A percentile compares a stretch with the other conserved stretches of the same genome.
phyloP scores from a whole-genome alignment of 2,113 vertebrate genomes.

The Lipotes vexillifer region DNA sequence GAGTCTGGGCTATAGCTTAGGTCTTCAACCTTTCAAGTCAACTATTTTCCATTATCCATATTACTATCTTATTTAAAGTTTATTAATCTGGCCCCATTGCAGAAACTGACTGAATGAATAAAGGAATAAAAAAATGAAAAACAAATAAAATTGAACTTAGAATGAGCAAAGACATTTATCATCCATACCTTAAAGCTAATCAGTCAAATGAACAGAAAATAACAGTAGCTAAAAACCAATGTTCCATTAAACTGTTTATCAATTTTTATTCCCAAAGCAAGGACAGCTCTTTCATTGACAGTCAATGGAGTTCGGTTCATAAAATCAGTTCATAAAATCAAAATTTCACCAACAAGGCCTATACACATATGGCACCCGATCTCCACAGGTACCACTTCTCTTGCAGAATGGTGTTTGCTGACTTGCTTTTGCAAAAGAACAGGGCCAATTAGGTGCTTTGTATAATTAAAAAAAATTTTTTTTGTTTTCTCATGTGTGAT shows the following conservation, averaged over 20 bases:
- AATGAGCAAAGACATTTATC: background rate
- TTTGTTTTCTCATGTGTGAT: conserved; percentile 52
- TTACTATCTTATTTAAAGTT: background rate
- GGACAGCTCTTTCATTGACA: conserved; percentile 45
- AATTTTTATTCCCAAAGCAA: conserved; percentile 23
- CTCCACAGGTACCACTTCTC: background rate
- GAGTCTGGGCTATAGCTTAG: background rate
- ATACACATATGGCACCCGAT: conserved; percentile 35
- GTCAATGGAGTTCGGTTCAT: background rate
- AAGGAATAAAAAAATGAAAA: background rate
- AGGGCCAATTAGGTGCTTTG: conserved; percentile 50
- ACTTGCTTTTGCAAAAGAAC: conserved; percentile 62
- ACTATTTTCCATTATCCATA: background rate
- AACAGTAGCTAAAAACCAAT: background rate
- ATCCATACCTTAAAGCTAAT: background rate
- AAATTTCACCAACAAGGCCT: conserved; percentile 17
- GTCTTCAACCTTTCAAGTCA: background rate
- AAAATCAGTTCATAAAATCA: background rate
- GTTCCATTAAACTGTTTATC: background rate
- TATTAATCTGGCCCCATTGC: background rate
- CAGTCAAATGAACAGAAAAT: background rate
- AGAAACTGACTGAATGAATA: background rate
- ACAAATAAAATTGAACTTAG: background rate
- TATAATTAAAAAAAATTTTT: conserved; percentile 59
- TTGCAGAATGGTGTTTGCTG: background rate